A percentile compares a stretch with the other conserved stretches of the same genome.
phyloP scores from a whole-genome alignment of 2,113 vertebrate species.

The Anoura caudifer region DNA sequence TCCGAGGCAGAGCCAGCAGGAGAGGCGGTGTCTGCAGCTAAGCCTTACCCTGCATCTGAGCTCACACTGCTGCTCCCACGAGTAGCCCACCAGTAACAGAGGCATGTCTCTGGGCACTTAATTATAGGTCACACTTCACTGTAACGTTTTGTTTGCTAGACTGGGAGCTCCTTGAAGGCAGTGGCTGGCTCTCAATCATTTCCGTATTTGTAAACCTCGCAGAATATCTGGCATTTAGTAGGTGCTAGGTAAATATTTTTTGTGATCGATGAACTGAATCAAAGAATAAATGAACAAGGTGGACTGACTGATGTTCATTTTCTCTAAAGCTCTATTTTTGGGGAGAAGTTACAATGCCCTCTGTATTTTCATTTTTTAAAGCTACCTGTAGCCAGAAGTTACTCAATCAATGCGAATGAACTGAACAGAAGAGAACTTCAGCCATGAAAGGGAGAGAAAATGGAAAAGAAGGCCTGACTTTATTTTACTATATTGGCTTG shows the following conservation, averaged over 20 bases:
- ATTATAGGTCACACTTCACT: neutral
- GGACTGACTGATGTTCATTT: neutral
- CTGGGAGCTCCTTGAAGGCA: neutral
- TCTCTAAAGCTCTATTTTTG: slow-evolving; percentile 24
- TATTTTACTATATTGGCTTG: neutral
- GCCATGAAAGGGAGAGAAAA: neutral
- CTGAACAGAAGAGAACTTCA: neutral
- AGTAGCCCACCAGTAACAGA: neutral
- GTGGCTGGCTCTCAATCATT: neutral
- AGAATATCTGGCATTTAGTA: neutral
- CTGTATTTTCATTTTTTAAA: neutral
- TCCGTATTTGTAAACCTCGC: neutral
- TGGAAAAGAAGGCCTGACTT: neutral
- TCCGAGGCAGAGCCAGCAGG: neutral
- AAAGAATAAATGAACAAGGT: slow-evolving; percentile 8
- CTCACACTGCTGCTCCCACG: neutral
- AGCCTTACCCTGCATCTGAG: neutral
- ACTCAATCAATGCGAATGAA: neutral
- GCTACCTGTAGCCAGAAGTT: neutral
- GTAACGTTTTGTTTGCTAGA: neutral
- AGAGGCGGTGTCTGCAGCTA: neutral
- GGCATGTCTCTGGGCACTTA: neutral
- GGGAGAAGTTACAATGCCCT: neutral
- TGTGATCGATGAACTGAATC: neutral
- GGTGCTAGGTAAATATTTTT: neutral